Conservation (phyloP, 1,140 invertebrate species). For the Oreohelix idahoensis region DNA sequence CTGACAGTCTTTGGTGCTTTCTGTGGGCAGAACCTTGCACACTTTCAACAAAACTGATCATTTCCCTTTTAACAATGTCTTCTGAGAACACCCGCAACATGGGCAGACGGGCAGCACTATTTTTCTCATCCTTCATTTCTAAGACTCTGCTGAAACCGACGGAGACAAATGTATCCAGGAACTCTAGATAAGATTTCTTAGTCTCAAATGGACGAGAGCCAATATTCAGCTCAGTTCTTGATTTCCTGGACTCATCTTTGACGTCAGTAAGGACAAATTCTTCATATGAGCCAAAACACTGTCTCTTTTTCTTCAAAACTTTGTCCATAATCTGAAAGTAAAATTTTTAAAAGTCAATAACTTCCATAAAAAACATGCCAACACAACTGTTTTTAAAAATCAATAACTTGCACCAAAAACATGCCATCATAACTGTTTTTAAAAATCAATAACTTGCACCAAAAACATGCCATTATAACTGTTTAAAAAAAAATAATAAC, state of each 20-base stretch:
- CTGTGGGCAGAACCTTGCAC: conserved; percentile 22
- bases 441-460: too few relatives aligned
- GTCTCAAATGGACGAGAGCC: conserved; percentile 70
- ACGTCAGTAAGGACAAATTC: conserved; percentile 63
- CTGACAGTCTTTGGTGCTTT: conserved; percentile 38
- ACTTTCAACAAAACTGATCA: conserved; percentile 48
- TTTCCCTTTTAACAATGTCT: conserved; percentile 58
- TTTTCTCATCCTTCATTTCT: conserved; percentile 48
- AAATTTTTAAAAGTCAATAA: not conserved
- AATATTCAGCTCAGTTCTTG: conserved; percentile 45
- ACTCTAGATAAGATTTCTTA: conserved; percentile 65
- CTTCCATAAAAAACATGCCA: not conserved
- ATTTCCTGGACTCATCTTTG: conserved; percentile 37
- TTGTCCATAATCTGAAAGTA: conserved; percentile 52
- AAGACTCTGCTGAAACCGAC: conserved; percentile 64
- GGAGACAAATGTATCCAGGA: conserved; percentile 69
- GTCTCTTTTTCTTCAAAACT: conserved; percentile 64
- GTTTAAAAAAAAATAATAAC: too few relatives aligned
- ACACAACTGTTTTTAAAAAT: too few relatives aligned
- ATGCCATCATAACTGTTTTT: too few relatives aligned
- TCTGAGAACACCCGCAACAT: conserved; percentile 60
- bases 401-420: too few relatives aligned
- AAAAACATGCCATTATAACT: too few relatives aligned
- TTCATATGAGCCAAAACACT: conserved; percentile 63
- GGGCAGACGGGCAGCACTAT: conserved; percentile 46